Evolutionary conservation across 2,797 vertebrate genomes (phyloP).

Genomic region (Tenualosa thibaudeaui): DNA sequence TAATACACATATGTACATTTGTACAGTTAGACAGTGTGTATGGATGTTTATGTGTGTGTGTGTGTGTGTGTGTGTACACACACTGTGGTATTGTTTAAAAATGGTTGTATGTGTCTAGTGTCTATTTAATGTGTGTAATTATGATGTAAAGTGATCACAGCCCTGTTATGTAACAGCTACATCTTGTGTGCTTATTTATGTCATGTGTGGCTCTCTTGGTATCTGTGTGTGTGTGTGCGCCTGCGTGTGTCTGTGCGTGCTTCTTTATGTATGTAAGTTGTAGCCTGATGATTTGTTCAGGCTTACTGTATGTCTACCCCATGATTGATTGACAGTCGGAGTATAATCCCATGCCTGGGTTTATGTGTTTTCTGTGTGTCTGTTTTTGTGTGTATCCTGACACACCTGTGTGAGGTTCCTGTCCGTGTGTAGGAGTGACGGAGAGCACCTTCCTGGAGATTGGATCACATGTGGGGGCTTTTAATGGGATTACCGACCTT

Average conservation of each 20-base stretch:
- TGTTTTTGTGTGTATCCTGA: neutral
- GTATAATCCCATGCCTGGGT: neutral
- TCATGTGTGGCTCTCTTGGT: neutral
- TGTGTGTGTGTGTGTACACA: neutral
- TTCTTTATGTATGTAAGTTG: neutral
- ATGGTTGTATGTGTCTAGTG: neutral
- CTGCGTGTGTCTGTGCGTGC: neutral
- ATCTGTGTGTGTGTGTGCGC: neutral
- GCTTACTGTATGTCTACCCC: no score
- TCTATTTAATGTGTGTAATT: neutral
- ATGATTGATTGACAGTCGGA: neutral
- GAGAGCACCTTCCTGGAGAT: neutral
- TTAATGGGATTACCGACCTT: conserved; percentile 57
- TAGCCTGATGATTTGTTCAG: neutral
- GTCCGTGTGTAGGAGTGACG: neutral
- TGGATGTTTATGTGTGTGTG: neutral
- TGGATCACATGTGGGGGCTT: neutral
- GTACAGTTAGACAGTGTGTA: neutral
- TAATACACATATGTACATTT: neutral
- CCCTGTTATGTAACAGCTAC: no score
- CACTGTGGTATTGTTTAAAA: neutral
- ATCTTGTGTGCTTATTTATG: neutral
- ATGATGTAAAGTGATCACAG: neutral
- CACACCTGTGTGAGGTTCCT: neutral
- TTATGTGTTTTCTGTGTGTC: neutral